A percentile compares a stretch with the other conserved stretches of the same genome.
Conservation (phyloP, 2,888 invertebrate genomes). For the Trissolcus japonicus region DNA sequence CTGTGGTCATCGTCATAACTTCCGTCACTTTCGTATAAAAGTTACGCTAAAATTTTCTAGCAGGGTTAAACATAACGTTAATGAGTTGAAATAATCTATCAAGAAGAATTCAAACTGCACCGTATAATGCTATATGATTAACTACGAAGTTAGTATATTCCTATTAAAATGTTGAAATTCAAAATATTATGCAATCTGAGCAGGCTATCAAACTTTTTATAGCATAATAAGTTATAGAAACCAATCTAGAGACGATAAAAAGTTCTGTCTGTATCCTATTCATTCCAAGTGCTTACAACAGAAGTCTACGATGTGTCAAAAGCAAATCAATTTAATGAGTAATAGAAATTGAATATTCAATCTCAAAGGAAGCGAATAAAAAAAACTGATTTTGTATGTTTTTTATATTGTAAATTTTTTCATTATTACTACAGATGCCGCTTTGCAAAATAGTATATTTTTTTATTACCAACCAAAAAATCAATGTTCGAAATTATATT, state of each 20-base stretch:
- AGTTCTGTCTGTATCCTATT: constrained; percentile 3
- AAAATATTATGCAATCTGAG: constrained; percentile 42
- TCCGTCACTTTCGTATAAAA: too few species aligned
- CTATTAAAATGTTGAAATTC: constrained; percentile 37
- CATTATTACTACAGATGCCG: too few species aligned
- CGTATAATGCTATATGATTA: constrained; percentile 39
- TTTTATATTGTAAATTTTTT: too few species aligned
- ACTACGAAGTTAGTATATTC: constrained; percentile 35
- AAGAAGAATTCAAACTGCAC: constrained; percentile 30
- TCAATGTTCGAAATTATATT: too few species aligned
- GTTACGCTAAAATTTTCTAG: too few species aligned
- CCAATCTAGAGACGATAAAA: constrained; percentile 44
- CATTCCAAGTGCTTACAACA: constrained; percentile 29
- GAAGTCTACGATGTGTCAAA: constrained; percentile 34
- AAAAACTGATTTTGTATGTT: too few species aligned
- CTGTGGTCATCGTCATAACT: too few species aligned
- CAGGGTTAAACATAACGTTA: too few species aligned
- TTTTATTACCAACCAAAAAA: too few species aligned
- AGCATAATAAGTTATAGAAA: constrained; percentile 39
- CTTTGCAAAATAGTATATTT: too few species aligned
- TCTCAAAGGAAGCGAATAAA: too few species aligned
- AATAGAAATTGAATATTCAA: neutral
- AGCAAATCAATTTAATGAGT: constrained; percentile 17
- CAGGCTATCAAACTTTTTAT: constrained; percentile 40
- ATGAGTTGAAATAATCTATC: too few species aligned